phyloP scores from a whole-genome alignment of 2,888 invertebrate species.

The Rhamnusium bicolor region DNA sequence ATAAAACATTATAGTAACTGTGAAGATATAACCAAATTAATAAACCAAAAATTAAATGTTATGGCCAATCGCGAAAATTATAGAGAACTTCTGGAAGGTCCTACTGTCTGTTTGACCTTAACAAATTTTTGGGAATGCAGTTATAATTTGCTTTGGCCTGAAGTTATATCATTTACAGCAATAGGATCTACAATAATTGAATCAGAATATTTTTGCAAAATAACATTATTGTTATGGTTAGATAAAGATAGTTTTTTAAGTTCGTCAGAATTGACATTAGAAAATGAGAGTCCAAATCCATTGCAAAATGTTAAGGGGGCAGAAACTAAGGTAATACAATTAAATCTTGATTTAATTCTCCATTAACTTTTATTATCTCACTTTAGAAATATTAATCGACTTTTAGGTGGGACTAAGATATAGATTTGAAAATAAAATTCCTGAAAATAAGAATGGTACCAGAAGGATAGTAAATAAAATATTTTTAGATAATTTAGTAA shows the following conservation, averaged over 20 bases:
- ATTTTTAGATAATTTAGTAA: conserved; percentile 23
- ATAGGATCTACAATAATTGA: conserved; percentile 23
- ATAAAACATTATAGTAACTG: conserved; percentile 11
- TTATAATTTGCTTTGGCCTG: neutral
- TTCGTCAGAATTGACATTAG: no score
- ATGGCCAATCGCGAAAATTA: neutral
- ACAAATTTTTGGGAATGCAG: conserved; percentile 24
- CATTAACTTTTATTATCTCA: no score
- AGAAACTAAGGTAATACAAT: neutral
- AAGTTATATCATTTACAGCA: conserved; percentile 16
- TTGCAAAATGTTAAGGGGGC: neutral
- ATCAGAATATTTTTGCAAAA: conserved; percentile 29
- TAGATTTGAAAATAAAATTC: no score
- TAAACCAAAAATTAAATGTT: conserved; percentile 10
- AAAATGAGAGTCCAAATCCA: neutral
- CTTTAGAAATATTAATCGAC: no score
- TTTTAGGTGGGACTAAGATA: no score
- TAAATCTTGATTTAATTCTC: no score
- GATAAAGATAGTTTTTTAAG: conserved; percentile 15
- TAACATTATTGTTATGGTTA: conserved; percentile 35
- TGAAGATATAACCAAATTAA: neutral
- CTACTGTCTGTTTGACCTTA: neutral
- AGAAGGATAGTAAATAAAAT: conserved; percentile 15
- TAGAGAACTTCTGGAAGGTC: neutral
- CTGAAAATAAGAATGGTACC: conserved; percentile 1